Evolutionary conservation across 2,113 vertebrate genomes (phyloP), one percentile per base, ranked within the genome.

Genomic region (Melanocharis versteri): DNA sequence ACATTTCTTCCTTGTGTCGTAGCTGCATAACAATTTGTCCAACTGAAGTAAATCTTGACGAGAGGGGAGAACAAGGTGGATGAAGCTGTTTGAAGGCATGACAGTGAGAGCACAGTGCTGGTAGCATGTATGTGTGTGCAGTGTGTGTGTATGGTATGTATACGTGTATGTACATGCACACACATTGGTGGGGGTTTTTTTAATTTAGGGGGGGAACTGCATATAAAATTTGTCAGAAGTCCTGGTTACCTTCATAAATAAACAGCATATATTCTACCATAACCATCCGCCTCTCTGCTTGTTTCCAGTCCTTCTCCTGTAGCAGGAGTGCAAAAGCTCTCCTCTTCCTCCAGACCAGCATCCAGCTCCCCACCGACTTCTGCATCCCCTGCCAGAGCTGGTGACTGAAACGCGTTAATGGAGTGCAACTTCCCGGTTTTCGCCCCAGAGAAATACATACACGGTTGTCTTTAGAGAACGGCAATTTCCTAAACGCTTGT

Each of bases 211-310:
- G 19, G 77, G 35, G 5, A 5, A 21, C 82, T 47, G 75, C 93
- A 96, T 96, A 76, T 93, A 85, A 80, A 83, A 87, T 95, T 92
- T 97, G 82, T 93, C 44, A 11, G 54, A 88, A 96, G 69, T 44
- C 79, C 90, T 91, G 96, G 96, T 97, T 96, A 91, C 44, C 54
- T 89, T 97, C 93, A 95, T 94, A 96, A 97, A 97, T 97, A 97
- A 98, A 97, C 94, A 94, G 75, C 48, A 96, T 92, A n/a, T 96
- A 96, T 91, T 93, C 87, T 95, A 66, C 90, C 71, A 65, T 78
- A 80, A 69, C 80, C 14, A 11, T 13, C 33, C 0, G 35, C 60
- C 68, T 91, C 57, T 57, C 62, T 33, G 48, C 47, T 62, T 78
- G 53, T 48, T 79, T 83, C 92, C 80, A 58, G 22, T 60, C 53